Percentiles rank a stretch among this genome's conserved stretches.
phyloP scores from a whole-genome alignment of 2,888 invertebrate species.

The Psylliodes chrysocephalus region DNA sequence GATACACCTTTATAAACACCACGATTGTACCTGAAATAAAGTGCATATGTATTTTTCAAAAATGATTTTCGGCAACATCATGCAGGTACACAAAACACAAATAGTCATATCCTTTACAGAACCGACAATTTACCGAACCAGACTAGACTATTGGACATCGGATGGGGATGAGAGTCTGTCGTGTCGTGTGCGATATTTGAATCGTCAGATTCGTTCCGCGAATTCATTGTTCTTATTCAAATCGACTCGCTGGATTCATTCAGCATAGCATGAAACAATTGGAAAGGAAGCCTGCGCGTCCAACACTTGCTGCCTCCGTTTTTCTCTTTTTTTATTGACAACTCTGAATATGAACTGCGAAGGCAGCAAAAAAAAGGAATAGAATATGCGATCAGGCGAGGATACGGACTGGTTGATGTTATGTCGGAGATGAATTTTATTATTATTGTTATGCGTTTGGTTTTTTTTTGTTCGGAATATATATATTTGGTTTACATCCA shows the following conservation, averaged over 20 bases:
- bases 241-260: constrained; percentile 48
- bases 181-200: constrained; percentile 51
- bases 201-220: constrained; percentile 49
- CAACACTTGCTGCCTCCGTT: constrained; percentile 20
- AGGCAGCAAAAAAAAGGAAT: constrained; percentile 1
- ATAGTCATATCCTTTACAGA: too few species aligned
- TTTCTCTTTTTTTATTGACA: constrained; percentile 18
- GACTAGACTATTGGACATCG: too few species aligned
- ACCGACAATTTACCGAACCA: too few species aligned
- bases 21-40: too few species aligned
- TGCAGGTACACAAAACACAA: too few species aligned
- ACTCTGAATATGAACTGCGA: constrained; percentile 1
- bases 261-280: constrained; percentile 45
- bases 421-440: neutral
- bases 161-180: too few species aligned
- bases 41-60: too few species aligned
- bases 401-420: neutral
- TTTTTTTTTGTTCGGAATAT: too few species aligned
- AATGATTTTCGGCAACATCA: too few species aligned
- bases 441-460: too few species aligned
- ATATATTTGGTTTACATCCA: too few species aligned
- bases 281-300: constrained; percentile 43
- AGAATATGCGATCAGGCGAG: constrained; percentile 1
- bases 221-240: constrained; percentile 57
- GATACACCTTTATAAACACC: too few species aligned